Evolutionary conservation across 2,797 vertebrate genomes (phyloP).

Genomic region (Otolemur crassicaudatus): DNA sequence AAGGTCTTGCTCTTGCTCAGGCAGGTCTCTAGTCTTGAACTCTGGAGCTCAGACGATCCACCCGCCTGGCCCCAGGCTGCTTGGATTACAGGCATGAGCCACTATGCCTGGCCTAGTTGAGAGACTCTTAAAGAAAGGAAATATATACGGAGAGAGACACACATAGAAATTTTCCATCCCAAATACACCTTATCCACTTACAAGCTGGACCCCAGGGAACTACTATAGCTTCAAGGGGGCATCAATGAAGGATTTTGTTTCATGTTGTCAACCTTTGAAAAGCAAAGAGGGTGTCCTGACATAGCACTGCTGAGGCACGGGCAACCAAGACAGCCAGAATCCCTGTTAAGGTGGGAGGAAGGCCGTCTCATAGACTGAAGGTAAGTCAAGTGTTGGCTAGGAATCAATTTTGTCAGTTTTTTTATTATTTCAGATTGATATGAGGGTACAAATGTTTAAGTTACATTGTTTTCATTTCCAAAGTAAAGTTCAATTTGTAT

Average conservation of each 20-base stretch:
- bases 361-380: background rate
- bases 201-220: background rate
- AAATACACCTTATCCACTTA: constrained; percentile 9
- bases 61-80: too few relatives aligned
- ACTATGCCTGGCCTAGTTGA: background rate
- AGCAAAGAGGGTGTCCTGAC: background rate
- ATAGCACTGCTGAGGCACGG: background rate
- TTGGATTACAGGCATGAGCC: too few relatives aligned
- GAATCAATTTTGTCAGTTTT: background rate
- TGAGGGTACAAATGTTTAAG: too few relatives aligned
- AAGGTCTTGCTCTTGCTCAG: too few relatives aligned
- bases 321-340: background rate
- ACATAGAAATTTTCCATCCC: background rate
- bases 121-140: background rate
- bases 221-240: background rate
- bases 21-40: too few relatives aligned
- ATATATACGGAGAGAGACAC: background rate
- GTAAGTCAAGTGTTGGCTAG: background rate
- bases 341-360: background rate
- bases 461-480: too few relatives aligned
- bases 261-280: background rate
- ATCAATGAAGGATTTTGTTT: background rate
- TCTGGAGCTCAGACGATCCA: too few relatives aligned
- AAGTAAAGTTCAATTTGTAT: too few relatives aligned
- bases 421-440: too few relatives aligned